Evolutionary conservation across 2,888 invertebrate genomes (phyloP).

Genomic region (Agonum fuliginosum): DNA sequence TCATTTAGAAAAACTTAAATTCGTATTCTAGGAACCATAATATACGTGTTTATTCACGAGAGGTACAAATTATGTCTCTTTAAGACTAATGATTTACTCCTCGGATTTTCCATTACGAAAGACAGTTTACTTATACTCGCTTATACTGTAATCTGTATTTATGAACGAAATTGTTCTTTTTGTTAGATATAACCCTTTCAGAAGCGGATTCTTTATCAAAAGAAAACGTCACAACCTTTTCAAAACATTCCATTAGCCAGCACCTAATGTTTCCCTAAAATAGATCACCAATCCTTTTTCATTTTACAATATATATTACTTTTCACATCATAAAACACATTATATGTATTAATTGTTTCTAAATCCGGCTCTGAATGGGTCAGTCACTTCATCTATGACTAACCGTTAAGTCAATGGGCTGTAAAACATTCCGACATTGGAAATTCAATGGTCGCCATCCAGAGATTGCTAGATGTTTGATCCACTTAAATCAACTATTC

Average conservation of each 20-base stretch:
- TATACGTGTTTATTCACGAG: no score
- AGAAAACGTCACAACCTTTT: neutral
- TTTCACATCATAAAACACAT: no score
- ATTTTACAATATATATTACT: neutral
- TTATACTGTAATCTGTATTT: no score
- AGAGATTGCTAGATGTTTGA: conserved; percentile 24
- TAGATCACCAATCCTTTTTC: neutral
- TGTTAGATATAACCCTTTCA: neutral
- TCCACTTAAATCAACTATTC: conserved; percentile 52
- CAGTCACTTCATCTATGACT: conserved; percentile 14
- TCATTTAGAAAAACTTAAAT: no score
- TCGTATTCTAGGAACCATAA: no score
- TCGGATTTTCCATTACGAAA: no score
- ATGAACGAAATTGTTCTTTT: no score
- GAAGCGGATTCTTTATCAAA: neutral
- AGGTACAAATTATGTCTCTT: no score
- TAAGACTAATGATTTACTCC: no score
- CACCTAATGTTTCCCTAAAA: neutral
- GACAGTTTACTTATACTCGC: no score
- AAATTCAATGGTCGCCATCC: neutral
- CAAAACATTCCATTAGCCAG: neutral
- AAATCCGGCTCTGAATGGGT: conserved; percentile 1
- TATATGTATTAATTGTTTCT: neutral
- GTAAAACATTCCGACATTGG: conserved; percentile 26
- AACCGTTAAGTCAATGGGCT: conserved; percentile 42